Base-by-base conservation (phyloP, 2,113 vertebrate species). In the Oncorhynchus mykiss region DNA sequence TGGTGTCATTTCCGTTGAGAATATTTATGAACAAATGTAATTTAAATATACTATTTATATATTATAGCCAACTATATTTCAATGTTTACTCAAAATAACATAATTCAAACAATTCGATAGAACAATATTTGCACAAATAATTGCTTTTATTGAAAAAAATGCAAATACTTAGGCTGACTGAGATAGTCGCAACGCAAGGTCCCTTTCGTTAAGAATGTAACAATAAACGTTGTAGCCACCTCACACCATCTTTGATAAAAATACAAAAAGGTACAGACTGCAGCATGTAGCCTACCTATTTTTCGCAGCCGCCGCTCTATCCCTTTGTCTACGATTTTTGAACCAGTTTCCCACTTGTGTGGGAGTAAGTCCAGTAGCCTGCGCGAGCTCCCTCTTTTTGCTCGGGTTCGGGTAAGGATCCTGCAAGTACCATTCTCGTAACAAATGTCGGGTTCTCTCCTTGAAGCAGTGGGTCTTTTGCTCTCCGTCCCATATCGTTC, bases 401-500 rank as follows among this genome's bases (percentile, higher is more conserved):
- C 96, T 96, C 80, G 98, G 98, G 64, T 99, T 99, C 69, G 98
- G 98, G 80, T 99, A 99, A 20, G 98, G 98, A 88, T 99, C 98
- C 93, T 99, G 98, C 83, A 99, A 95, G 90, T 99, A 99, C 98
- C 98, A 99, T 91, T 99, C 98, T 87, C 98, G 89, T 75, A 99
- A 94, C 92, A 99, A 96, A 88, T 98, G 97, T 81, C 98, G 90
- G 90, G 98, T 99, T 89, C 98, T 91, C 92, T 99, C 98, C 90
- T 99, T 99, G 94, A 99, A 99, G 95, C 98, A 99, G 88, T 99
- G 98, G 49, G 98, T 99, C 90, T 99, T 99, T 95, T 99, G 98
- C 91, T 99, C 98, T 64, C 98, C 97, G 78, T 99, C 97, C 98
- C 98, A 99, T 81, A 99, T 99, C 89, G 98, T 99, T 86, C 97